These are phyloP conservation scores for Mactra quadrangularis DNA, from an alignment of 1,140 invertebrate species.

Conservation along the genomic window DNA sequence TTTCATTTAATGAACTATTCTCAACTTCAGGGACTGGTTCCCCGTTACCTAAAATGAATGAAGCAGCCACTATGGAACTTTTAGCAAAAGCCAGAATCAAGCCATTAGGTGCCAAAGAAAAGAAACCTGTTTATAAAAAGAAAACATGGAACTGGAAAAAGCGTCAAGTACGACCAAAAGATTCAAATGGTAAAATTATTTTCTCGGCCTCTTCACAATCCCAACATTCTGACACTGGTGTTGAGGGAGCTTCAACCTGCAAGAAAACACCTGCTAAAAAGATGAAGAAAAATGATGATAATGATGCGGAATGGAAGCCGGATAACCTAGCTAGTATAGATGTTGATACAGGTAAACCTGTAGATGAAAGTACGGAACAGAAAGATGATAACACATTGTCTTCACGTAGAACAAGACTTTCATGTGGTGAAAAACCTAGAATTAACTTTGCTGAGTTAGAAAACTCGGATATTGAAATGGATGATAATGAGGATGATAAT, in stretches of 20 bases:
- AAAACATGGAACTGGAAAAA: slow-evolving; percentile 50
- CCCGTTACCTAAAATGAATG: slow-evolving; percentile 19
- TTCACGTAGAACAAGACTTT: slow-evolving; percentile 12
- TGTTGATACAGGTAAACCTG: slow-evolving; percentile 4
- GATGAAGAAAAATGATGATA: neutral
- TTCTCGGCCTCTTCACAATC: neutral
- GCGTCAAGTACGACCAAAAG: slow-evolving; percentile 22
- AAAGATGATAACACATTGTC: neutral
- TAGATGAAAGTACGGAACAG: neutral
- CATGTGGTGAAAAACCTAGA: slow-evolving; percentile 38
- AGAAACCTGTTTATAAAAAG: neutral
- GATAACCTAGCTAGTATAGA: neutral
- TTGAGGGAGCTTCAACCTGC: neutral
- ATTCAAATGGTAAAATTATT: slow-evolving; percentile 31
- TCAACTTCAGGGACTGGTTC: neutral
- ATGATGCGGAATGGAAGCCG: slow-evolving; percentile 1
- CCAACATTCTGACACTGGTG: neutral
- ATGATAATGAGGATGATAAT: slow-evolving; percentile 7
- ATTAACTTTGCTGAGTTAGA: slow-evolving; percentile 57
- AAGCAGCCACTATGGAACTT: slow-evolving; percentile 10
- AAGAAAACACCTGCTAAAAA: slow-evolving; percentile 33
- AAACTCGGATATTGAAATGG: slow-evolving; percentile 44
- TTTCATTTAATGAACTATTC: slow-evolving; percentile 59
- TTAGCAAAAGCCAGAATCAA: slow-evolving; percentile 14
- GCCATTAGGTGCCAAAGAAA: slow-evolving; percentile 22